Evolutionary conservation across 2,888 invertebrate species (phyloP).

Genomic region (Pammene aurita): DNA sequence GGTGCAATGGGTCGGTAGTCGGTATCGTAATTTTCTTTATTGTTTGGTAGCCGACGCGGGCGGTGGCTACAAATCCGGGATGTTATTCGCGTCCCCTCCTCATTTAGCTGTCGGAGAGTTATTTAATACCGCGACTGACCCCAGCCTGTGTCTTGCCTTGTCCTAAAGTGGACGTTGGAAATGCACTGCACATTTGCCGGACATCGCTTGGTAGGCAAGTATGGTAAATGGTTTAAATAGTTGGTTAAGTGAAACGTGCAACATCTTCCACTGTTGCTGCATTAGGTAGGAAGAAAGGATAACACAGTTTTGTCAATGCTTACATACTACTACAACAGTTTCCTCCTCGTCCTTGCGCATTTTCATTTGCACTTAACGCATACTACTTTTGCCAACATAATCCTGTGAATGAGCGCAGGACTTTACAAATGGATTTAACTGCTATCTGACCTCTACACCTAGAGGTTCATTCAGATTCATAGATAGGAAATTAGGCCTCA

Average conservation of each 20-base stretch:
- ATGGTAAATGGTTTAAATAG: constrained; percentile 26
- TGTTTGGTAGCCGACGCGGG: constrained; percentile 59
- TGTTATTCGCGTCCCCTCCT: constrained; percentile 73
- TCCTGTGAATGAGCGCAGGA: no score
- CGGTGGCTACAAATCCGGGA: constrained; percentile 63
- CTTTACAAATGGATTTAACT: no score
- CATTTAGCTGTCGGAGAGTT: constrained; percentile 81
- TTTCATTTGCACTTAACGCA: no score
- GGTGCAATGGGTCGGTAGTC: constrained; percentile 52
- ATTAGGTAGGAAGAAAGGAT: neutral
- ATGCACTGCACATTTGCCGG: constrained; percentile 79
- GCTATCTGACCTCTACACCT: no score
- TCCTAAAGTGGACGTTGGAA: constrained; percentile 56
- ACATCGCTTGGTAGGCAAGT: constrained; percentile 55
- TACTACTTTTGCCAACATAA: no score
- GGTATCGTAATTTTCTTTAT: constrained; percentile 72
- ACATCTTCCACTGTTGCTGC: neutral
- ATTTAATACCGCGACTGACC: constrained; percentile 81
- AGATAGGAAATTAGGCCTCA: no score
- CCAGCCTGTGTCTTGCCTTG: constrained; percentile 60
- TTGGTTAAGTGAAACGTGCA: neutral
- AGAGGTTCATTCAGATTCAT: no score
- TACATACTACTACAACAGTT: no score
- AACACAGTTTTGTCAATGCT: no score
- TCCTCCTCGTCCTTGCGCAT: no score